Evolutionary conservation across 2,888 invertebrate species (phyloP).

Genomic region (Temnothorax ravouxi): DNA sequence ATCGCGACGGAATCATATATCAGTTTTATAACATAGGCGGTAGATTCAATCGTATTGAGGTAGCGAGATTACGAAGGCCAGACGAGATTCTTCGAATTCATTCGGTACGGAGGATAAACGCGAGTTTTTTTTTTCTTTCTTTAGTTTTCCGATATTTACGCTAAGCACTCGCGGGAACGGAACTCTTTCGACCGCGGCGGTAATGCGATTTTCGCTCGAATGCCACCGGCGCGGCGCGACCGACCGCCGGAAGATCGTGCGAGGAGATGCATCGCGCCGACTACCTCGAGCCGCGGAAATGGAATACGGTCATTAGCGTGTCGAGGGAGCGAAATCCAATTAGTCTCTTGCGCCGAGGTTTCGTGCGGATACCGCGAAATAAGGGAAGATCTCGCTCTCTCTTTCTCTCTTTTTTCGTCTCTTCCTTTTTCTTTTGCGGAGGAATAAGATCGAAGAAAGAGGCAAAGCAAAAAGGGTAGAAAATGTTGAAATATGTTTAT

Average conservation of each 20-base stretch:
- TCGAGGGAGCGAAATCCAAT: conserved; percentile 73
- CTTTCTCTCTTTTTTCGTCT: too few species aligned
- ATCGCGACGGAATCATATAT: conserved; percentile 32
- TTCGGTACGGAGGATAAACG: background rate
- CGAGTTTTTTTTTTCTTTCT: background rate
- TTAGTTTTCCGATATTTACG: conserved; percentile 28
- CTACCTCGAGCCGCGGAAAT: conserved; percentile 73
- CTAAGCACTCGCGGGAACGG: conserved; percentile 66
- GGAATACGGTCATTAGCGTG: conserved; percentile 77
- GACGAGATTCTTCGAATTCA: conserved; percentile 10
- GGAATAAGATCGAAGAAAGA: conserved; percentile 14
- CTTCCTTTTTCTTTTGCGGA: background rate
- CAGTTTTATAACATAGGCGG: conserved; percentile 6
- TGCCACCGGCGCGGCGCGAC: conserved; percentile 52
- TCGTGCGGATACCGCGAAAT: conserved; percentile 63
- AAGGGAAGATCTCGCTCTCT: conserved; percentile 17
- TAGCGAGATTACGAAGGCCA: conserved; percentile 17
- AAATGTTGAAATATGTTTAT: too few species aligned
- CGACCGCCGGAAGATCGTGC: conserved; percentile 68
- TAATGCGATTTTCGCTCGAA: conserved; percentile 74
- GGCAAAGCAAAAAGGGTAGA: background rate
- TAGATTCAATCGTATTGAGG: conserved; percentile 34
- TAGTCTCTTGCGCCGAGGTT: conserved; percentile 73
- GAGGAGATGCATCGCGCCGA: conserved; percentile 70
- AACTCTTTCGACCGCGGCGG: conserved; percentile 65